These are phyloP conservation scores for Embiotoca jacksoni DNA, from an alignment of 2,113 vertebrate genomes.

Conservation along the genomic window DNA sequence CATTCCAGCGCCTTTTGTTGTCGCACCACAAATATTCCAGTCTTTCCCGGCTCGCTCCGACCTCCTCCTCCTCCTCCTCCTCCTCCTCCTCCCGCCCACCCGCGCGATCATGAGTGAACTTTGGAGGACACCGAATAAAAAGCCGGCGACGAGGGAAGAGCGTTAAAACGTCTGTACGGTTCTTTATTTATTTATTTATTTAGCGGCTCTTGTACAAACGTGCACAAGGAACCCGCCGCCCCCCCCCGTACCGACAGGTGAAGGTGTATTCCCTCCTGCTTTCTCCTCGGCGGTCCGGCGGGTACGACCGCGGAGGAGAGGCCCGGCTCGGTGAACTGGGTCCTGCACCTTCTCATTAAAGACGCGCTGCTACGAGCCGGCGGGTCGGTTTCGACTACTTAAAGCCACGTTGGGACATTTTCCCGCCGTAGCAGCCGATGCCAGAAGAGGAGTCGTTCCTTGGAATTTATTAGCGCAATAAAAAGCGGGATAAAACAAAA, in stretches of 20 bases:
- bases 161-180: constrained; percentile 1
- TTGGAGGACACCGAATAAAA: constrained; percentile 52
- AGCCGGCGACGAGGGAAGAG: constrained; percentile 24
- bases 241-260: background rate
- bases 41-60: constrained; percentile 14
- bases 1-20: constrained; percentile 72
- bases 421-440: background rate
- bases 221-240: no score
- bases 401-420: constrained; percentile 1
- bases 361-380: background rate
- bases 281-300: background rate
- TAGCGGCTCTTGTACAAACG: no score
- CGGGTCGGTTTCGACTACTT: constrained; percentile 13
- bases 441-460: no score
- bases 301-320: background rate
- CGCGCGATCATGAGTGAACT: constrained; percentile 45
- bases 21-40: constrained; percentile 68
- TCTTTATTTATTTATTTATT: no score
- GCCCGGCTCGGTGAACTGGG: constrained; percentile 57
- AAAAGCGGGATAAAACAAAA: background rate
- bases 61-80: constrained; percentile 49
- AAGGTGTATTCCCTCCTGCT: background rate
- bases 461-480: no score
- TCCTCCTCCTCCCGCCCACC: constrained; percentile 44
- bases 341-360: constrained; percentile 68